A percentile compares a stretch with the other conserved stretches of the same genome.
Evolutionary conservation across 2,888 invertebrate species (phyloP).

Genomic region (Cybosia mesomella): DNA sequence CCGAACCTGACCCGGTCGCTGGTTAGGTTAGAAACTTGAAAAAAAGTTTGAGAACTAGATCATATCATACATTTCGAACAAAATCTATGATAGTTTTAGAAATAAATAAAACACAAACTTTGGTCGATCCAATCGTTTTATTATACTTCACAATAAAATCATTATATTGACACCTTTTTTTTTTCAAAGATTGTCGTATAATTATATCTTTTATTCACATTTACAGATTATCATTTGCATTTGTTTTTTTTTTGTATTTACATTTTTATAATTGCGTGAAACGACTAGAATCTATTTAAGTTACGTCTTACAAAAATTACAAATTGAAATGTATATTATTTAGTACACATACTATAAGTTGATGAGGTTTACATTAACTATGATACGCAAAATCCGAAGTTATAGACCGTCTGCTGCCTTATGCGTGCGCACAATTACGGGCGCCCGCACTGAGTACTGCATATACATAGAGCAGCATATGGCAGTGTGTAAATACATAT

Average conservation of each 20-base stretch:
- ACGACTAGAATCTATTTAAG: constrained; percentile 47
- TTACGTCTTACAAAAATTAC: constrained; percentile 25
- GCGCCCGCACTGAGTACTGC: neutral
- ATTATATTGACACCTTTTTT: constrained; percentile 48
- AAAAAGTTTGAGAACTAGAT: too few species aligned
- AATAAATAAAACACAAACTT: neutral
- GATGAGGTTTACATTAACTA: neutral
- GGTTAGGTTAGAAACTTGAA: too few species aligned
- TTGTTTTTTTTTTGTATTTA: constrained; percentile 43
- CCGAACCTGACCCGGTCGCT: too few species aligned
- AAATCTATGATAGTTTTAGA: too few species aligned
- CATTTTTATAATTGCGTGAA: constrained; percentile 36
- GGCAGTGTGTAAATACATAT: too few species aligned
- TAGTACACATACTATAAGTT: neutral
- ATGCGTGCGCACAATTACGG: neutral
- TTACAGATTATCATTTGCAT: constrained; percentile 31
- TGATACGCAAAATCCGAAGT: neutral
- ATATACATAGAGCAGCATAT: too few species aligned
- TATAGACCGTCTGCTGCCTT: neutral
- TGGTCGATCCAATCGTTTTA: constrained; percentile 65
- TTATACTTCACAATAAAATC: constrained; percentile 50
- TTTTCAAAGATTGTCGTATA: constrained; percentile 43
- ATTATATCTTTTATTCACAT: constrained; percentile 45
- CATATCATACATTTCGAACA: too few species aligned
- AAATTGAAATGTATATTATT: neutral